Percentiles rank a stretch among this genome's conserved stretches.
Conservation (phyloP, 2,888 invertebrate genomes). For the Dolomedes plantarius region DNA sequence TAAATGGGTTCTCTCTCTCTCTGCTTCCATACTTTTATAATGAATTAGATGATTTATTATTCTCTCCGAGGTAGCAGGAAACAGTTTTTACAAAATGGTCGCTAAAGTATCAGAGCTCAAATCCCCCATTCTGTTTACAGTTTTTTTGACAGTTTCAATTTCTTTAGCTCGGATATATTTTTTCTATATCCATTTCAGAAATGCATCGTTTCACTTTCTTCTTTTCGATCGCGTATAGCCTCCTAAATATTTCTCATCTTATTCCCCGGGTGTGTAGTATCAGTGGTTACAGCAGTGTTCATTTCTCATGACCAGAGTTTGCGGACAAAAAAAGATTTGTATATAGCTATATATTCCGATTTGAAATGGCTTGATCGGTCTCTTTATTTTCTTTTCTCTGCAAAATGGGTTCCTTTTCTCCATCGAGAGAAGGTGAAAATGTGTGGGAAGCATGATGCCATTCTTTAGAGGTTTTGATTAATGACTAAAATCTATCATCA, state of each 20-base stretch:
- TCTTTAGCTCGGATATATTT: constrained; percentile 4
- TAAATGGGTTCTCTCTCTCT: too few species aligned
- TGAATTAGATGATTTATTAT: background rate
- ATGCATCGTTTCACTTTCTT: background rate
- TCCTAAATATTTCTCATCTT: constrained; percentile 28
- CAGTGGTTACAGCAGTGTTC: constrained; percentile 17
- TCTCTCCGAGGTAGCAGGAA: background rate
- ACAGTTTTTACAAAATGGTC: background rate
- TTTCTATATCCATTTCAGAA: constrained; percentile 5
- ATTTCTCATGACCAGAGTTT: constrained; percentile 29
- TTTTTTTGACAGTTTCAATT: background rate
- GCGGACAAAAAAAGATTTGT: background rate
- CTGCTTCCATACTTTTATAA: too few species aligned
- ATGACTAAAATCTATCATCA: constrained; percentile 39
- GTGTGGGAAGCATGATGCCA: background rate
- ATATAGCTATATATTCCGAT: constrained; percentile 14
- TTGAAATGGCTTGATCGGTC: constrained; percentile 12
- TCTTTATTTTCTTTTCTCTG: constrained; percentile 19
- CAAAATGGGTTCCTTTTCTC: constrained; percentile 16
- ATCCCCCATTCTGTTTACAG: background rate
- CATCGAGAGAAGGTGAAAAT: constrained; percentile 14
- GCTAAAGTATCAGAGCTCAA: background rate
- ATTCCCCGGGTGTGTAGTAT: background rate
- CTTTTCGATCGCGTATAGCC: background rate
- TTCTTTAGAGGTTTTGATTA: constrained; percentile 39